Percentiles rank a stretch among this genome's conserved stretches.
Conservation (phyloP, 2,113 vertebrate genomes). For the Oreochromis aureus region DNA sequence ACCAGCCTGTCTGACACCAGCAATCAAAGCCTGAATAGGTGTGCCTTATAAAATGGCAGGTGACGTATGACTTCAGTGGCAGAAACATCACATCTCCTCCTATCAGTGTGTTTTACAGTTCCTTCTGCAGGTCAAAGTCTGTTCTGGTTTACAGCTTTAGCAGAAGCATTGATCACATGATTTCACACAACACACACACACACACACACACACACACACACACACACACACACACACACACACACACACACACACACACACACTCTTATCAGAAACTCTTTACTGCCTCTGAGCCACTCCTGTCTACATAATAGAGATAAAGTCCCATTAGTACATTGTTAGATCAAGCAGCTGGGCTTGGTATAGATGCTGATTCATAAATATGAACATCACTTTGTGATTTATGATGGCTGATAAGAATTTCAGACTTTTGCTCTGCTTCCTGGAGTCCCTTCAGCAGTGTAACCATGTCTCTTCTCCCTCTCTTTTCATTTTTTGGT, state of each 20-base stretch:
- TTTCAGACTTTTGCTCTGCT: neutral
- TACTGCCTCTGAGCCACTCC: neutral
- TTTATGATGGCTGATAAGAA: neutral
- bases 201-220: neutral
- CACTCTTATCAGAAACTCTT: neutral
- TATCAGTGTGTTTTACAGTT: neutral
- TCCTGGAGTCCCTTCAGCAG: neutral
- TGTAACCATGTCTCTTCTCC: neutral
- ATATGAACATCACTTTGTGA: neutral
- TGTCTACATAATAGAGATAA: accelerated
- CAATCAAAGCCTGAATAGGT: neutral
- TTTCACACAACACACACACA: neutral
- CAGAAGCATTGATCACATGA: neutral
- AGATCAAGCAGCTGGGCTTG: neutral
- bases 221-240: neutral
- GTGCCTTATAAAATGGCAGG: neutral
- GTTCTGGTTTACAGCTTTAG: neutral
- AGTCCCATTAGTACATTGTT: neutral
- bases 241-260: neutral
- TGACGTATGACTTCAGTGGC: neutral
- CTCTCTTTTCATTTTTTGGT: neutral
- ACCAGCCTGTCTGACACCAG: neutral
- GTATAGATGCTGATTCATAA: neutral
- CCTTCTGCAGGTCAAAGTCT: neutral
- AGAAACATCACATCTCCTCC: neutral